Evolutionary conservation across 2,797 vertebrate genomes (phyloP).

Genomic region (Cetoscarus ocellatus): DNA sequence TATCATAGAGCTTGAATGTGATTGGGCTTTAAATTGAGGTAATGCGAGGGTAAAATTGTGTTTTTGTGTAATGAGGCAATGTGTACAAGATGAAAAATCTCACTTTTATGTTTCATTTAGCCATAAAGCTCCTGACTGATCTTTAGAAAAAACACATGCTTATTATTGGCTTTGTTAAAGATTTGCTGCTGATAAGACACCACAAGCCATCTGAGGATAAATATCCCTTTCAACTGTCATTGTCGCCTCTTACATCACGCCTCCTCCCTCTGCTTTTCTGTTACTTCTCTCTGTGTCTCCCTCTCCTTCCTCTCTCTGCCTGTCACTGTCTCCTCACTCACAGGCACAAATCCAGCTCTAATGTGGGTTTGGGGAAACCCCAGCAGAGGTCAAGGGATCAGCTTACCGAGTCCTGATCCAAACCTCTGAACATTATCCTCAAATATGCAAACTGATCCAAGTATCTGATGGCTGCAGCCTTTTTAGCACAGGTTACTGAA

Average conservation of each 20-base stretch:
- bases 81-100: background rate
- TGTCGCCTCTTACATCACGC: constrained; percentile 59
- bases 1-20: too few species aligned
- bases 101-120: background rate
- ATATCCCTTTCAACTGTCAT: constrained; percentile 22
- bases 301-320: constrained; percentile 26
- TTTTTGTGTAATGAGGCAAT: background rate
- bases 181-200: constrained; percentile 10
- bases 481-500: constrained; percentile 28
- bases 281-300: constrained; percentile 60
- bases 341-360: constrained; percentile 59
- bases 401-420: constrained; percentile 12
- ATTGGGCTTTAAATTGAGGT: too few species aligned
- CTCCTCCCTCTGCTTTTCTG: constrained; percentile 43
- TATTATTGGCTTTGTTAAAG: background rate
- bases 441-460: constrained; percentile 20
- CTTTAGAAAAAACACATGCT: background rate
- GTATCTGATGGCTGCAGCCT: constrained; percentile 2
- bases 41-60: too few species aligned
- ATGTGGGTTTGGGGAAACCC: constrained; percentile 47
- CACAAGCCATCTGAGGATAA: constrained; percentile 22
- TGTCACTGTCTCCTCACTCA: constrained; percentile 11
- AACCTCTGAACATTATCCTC: constrained; percentile 26
- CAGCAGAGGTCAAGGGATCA: constrained; percentile 38
- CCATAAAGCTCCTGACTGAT: background rate